Conservation (phyloP, 2,113 vertebrate species). For the Mormyrus iriodes region DNA sequence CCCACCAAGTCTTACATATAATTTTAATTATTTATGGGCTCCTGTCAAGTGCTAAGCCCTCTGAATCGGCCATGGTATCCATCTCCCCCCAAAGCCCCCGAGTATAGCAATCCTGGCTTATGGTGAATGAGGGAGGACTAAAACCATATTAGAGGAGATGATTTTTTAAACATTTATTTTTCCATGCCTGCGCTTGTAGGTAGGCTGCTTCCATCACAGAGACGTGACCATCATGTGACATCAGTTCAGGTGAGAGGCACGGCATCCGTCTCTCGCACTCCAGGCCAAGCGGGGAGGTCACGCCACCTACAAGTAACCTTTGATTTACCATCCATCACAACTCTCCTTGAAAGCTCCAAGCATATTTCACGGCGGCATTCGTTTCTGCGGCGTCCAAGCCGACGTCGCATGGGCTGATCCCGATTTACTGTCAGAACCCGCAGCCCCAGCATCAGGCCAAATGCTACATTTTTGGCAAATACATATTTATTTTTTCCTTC, state of each 20-base stretch:
- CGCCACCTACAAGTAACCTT: conserved; percentile 53
- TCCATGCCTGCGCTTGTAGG: background rate
- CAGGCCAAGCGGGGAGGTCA: conserved; percentile 21
- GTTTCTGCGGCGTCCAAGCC: conserved; percentile 62
- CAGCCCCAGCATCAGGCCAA: background rate
- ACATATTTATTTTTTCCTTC: background rate
- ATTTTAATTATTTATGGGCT: background rate
- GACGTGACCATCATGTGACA: background rate
- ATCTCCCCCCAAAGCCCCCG: background rate
- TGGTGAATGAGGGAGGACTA: background rate
- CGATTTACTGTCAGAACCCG: background rate
- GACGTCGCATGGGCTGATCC: conserved; percentile 18
- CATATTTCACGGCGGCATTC: conserved; percentile 59
- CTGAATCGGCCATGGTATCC: background rate
- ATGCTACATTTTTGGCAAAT: background rate
- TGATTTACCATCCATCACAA: conserved; percentile 55
- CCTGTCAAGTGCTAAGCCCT: background rate
- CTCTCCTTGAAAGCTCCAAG: conserved; percentile 50
- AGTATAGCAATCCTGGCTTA: background rate
- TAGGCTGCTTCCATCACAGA: no score
- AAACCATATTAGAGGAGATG: background rate
- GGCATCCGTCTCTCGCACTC: no score
- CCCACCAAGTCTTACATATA: background rate
- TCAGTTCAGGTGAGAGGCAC: background rate
- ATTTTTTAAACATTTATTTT: background rate